phyloP scores from a whole-genome alignment of 2,113 vertebrate species.

The Triplophysa dalaica region DNA sequence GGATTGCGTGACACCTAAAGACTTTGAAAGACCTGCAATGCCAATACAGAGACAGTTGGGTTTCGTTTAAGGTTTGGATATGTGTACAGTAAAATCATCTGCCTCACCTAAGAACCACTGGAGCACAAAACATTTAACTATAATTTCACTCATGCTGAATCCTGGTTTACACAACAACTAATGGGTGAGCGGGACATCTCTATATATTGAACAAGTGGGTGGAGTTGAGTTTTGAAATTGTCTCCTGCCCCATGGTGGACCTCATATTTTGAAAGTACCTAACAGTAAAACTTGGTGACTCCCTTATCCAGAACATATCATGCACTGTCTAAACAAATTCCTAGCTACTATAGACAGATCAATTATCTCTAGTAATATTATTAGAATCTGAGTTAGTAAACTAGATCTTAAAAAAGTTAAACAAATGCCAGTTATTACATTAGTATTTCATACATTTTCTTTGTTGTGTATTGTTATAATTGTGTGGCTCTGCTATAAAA shows the following conservation, averaged over 20 bases:
- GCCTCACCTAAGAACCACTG: constrained; percentile 37
- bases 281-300: too few species aligned
- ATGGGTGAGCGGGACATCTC: not conserved
- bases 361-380: too few species aligned
- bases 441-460: too few species aligned
- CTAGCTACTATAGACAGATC: too few species aligned
- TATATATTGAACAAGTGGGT: not conserved
- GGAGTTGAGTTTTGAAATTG: not conserved
- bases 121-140: constrained; percentile 2
- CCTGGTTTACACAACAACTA: not conserved
- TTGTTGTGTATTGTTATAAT: too few species aligned
- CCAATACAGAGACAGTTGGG: not conserved
- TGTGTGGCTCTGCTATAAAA: too few species aligned
- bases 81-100: not conserved
- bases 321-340: too few species aligned
- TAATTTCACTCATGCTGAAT: constrained; percentile 6
- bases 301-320: not conserved
- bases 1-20: constrained; percentile 24
- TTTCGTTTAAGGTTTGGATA: not conserved
- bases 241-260: constrained; percentile 29
- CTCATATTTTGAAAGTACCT: not conserved
- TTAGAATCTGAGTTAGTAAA: too few species aligned
- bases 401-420: too few species aligned
- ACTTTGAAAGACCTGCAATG: not conserved
- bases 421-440: too few species aligned